phyloP scores from a whole-genome alignment of 1,140 invertebrate genomes.

The Cheumatopsyche charites region DNA sequence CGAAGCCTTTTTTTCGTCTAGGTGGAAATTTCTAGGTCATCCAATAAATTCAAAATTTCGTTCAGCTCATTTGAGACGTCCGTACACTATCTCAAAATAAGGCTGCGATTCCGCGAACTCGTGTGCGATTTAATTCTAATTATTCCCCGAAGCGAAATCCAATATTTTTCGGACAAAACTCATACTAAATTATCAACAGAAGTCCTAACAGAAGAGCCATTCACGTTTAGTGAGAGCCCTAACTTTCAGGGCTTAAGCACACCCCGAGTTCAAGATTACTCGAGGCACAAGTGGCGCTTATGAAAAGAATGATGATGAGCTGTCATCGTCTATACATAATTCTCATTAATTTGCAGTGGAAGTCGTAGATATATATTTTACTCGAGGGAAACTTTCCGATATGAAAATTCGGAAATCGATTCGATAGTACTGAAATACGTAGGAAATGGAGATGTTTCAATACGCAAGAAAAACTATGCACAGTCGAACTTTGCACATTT shows the following conservation, averaged over 20 bases:
- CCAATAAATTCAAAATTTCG: too few relatives aligned
- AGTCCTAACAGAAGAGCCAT: not conserved
- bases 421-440: not conserved
- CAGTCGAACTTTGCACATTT: conserved; percentile 20
- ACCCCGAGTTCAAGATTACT: conserved; percentile 1
- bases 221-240: not conserved
- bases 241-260: not conserved
- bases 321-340: too few relatives aligned
- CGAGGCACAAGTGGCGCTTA: not conserved
- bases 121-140: too few relatives aligned
- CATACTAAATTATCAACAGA: not conserved
- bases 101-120: too few relatives aligned
- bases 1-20: not conserved
- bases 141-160: too few relatives aligned
- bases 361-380: too few relatives aligned
- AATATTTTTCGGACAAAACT: too few relatives aligned
- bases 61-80: too few relatives aligned
- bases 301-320: not conserved
- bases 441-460: conserved; percentile 6
- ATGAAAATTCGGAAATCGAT: too few relatives aligned
- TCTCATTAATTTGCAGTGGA: too few relatives aligned
- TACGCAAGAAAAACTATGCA: not conserved
- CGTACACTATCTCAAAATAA: too few relatives aligned
- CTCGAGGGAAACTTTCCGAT: too few relatives aligned
- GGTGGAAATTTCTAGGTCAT: conserved; percentile 18